Evolutionary conservation across 2,888 invertebrate species (phyloP), one percentile per base, ranked within the genome.

Genomic region (Stictocephala bisonia): DNA sequence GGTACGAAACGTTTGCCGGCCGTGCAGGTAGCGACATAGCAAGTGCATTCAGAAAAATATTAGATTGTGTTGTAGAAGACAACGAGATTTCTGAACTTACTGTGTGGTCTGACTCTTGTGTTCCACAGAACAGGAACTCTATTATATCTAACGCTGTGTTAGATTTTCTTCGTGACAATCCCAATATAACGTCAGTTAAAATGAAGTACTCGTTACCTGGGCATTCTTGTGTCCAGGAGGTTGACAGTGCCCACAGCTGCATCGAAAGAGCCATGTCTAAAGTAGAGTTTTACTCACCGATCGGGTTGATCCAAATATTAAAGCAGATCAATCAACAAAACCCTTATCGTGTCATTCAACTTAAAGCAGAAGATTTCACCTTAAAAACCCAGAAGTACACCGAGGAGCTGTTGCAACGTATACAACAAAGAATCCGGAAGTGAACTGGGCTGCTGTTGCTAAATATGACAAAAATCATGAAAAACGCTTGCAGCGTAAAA

Each of bases 151-250:
- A 71, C 48, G 27, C 71, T 26, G 48, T 71, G 2, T 18, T 71
- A 31, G 26, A 71, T 7, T 71, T 71, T 24, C 41, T 71, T 31
- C 60, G 24, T 24, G 71, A 71, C 22, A 41, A 71, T 44, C 44
- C 60, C n/a, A 29, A 71, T 15, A 29, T 71, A 6, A 60, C 41
- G 24, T 71, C 71, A 1, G 31, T 71, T 20, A 58, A 29, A 7
- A 60, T 71, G 71, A 56, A 56, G 24, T 71, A 71, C 44, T 71
- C 71, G 2, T 22, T 71, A 1, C 44, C 71, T 3, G 71, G 71
- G 11, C 71, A 60, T 29, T 71, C 60, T n/a, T 60, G 71, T 64
- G 71, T 71, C 15, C 71, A 71, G 27, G 71, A 71, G 27, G 71
- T 71, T 41, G 50, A 72, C 60, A 48, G 22, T 29, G 50, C 72